A percentile compares a stretch with the other conserved stretches of the same genome.
These are phyloP conservation scores for Bettongia penicillata DNA, from an alignment of 2,113 vertebrate species.

Conservation along the genomic window DNA sequence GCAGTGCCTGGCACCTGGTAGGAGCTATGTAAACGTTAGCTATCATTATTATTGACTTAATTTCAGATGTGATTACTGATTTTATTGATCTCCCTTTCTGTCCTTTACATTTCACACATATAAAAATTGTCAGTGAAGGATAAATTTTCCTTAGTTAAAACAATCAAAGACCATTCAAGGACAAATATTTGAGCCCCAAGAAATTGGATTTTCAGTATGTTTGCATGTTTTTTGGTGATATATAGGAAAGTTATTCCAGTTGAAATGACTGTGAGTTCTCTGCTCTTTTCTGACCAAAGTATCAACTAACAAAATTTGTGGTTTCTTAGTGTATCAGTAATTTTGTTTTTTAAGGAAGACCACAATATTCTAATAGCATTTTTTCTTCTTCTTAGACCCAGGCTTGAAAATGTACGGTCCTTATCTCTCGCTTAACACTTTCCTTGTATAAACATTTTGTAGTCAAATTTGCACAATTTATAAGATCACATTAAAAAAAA, in stretches of 20 bases:
- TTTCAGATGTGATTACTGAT: not conserved
- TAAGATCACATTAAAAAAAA: not conserved
- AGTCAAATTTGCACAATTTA: constrained; percentile 12
- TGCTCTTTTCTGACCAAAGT: constrained; percentile 15
- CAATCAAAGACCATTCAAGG: constrained; percentile 6
- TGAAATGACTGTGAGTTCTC: not conserved
- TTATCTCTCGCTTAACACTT: not conserved
- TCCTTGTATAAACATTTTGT: not conserved
- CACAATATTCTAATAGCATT: not conserved
- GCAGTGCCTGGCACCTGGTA: not conserved
- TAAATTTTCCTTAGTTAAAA: constrained; percentile 29
- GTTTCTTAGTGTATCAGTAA: constrained; percentile 22
- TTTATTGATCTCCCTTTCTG: not conserved
- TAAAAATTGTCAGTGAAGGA: not conserved
- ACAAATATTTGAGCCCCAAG: not conserved
- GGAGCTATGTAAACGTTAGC: not conserved
- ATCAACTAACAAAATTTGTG: not conserved
- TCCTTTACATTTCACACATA: not conserved
- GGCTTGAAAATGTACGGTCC: constrained; percentile 17
- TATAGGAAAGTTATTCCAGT: not conserved
- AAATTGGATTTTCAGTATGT: constrained; percentile 25
- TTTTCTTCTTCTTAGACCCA: constrained; percentile 10
- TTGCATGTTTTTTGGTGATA: not conserved
- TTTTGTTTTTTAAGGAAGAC: constrained; percentile 53
- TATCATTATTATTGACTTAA: constrained; percentile 17